A percentile compares a stretch with the other conserved stretches of the same genome.
These are phyloP conservation scores for Lucifuga dentata DNA, from an alignment of 2,113 vertebrate genomes.

Conservation along the genomic window DNA sequence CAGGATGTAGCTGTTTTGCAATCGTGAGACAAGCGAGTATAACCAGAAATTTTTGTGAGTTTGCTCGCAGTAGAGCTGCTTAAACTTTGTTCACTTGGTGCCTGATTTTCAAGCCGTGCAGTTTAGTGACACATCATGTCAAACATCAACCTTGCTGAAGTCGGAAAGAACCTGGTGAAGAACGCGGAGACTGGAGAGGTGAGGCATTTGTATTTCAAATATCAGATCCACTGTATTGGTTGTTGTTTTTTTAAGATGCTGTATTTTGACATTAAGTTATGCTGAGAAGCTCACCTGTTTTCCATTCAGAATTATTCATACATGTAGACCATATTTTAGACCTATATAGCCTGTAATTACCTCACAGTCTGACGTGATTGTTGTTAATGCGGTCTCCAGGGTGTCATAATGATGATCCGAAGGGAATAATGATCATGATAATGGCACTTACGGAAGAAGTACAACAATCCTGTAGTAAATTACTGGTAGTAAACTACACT, in stretches of 20 bases:
- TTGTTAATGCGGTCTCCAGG: slow-evolving; percentile 18
- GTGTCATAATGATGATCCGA: slow-evolving; percentile 35
- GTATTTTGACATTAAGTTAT: neutral
- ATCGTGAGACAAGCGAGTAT: slow-evolving; percentile 18
- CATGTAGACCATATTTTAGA: too few species aligned
- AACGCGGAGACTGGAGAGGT: slow-evolving; percentile 82
- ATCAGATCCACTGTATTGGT: neutral
- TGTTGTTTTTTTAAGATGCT: neutral
- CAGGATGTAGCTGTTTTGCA: slow-evolving; percentile 59
- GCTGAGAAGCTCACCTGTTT: neutral
- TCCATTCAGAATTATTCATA: too few species aligned
- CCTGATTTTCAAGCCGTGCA: too few species aligned
- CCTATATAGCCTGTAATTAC: slow-evolving; percentile 18
- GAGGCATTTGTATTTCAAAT: slow-evolving; percentile 8
- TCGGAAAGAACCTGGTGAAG: slow-evolving; percentile 83
- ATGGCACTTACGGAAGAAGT: too few species aligned
- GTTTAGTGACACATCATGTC: slow-evolving; percentile 77
- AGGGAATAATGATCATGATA: neutral
- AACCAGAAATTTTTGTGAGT: too few species aligned
- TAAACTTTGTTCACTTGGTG: neutral
- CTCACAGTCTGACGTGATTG: slow-evolving; percentile 1
- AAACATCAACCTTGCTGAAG: slow-evolving; percentile 73
- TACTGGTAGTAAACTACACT: too few species aligned
- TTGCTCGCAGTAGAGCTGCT: too few species aligned
- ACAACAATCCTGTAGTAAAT: too few species aligned